A percentile compares a stretch with the other conserved stretches of the same genome.
Conservation (phyloP, 2,797 vertebrate genomes). For the Hypotaenidia philippensis region DNA sequence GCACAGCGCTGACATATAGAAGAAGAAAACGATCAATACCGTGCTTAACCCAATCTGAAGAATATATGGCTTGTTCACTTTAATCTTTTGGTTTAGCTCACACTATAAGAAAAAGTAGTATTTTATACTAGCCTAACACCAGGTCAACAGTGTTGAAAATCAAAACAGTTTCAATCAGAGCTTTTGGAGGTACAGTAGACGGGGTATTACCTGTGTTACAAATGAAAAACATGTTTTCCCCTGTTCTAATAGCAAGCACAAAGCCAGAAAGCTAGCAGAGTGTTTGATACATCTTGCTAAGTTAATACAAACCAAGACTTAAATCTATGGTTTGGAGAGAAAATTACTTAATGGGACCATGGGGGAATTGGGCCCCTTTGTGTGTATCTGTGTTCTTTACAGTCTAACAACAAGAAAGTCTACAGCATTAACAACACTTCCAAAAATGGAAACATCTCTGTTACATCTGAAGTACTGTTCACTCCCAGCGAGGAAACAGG, state of each 20-base stretch:
- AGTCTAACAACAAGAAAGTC: not conserved
- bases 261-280: not conserved
- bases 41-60: constrained; percentile 7
- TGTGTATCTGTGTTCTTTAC: not conserved
- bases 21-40: constrained; percentile 43
- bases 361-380: not conserved
- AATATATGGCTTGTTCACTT: not conserved
- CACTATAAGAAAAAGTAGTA: not conserved
- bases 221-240: not conserved
- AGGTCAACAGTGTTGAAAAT: not conserved
- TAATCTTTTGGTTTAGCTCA: constrained; percentile 18
- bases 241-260: not conserved
- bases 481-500: not conserved
- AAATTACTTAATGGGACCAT: not conserved
- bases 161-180: not conserved
- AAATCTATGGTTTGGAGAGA: not conserved
- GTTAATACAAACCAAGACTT: not conserved
- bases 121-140: not conserved
- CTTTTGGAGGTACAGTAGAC: not conserved
- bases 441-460: not conserved
- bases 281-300: not conserved
- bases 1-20: constrained; percentile 11
- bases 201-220: not conserved
- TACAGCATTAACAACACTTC: not conserved
- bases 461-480: not conserved